These are phyloP conservation scores for Leucophenga montana DNA, from an alignment of 2,888 invertebrate genomes.

Conservation along the genomic window DNA sequence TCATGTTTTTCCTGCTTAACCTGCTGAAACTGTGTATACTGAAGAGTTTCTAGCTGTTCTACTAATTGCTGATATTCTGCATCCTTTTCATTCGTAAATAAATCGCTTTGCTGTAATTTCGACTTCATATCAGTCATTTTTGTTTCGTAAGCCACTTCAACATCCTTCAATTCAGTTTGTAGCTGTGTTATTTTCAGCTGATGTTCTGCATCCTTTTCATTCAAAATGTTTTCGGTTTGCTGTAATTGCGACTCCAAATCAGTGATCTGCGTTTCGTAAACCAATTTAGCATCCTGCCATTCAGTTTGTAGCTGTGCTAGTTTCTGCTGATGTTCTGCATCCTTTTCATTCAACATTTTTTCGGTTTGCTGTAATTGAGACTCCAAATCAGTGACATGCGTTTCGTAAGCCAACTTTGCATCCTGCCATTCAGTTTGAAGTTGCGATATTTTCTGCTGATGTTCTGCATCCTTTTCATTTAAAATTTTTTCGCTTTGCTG, in stretches of 20 bases:
- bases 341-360: slow-evolving; percentile 24
- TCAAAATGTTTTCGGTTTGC: slow-evolving; percentile 11
- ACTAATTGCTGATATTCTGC: slow-evolving; percentile 29
- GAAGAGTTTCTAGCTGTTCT: slow-evolving; percentile 32
- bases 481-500: slow-evolving; percentile 27
- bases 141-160: no score
- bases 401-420: no score
- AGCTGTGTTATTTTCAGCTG: slow-evolving; percentile 31
- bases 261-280: no score
- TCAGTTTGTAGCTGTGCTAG: slow-evolving; percentile 27
- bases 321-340: slow-evolving; percentile 30
- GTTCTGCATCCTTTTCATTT: slow-evolving; percentile 30
- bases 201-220: slow-evolving; percentile 31
- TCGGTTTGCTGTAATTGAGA: slow-evolving; percentile 31
- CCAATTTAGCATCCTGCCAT: no score
- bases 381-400: no score
- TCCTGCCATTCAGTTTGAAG: slow-evolving; percentile 24
- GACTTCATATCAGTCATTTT: no score
- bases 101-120: slow-evolving; percentile 31
- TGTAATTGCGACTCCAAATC: slow-evolving; percentile 33
- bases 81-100: slow-evolving; percentile 21
- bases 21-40: slow-evolving; percentile 24
- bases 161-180: no score
- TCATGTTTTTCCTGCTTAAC: slow-evolving; percentile 45
- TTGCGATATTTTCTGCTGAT: slow-evolving; percentile 29